phyloP scores from a whole-genome alignment of 2,888 invertebrate species.

The Archips xylosteana region DNA sequence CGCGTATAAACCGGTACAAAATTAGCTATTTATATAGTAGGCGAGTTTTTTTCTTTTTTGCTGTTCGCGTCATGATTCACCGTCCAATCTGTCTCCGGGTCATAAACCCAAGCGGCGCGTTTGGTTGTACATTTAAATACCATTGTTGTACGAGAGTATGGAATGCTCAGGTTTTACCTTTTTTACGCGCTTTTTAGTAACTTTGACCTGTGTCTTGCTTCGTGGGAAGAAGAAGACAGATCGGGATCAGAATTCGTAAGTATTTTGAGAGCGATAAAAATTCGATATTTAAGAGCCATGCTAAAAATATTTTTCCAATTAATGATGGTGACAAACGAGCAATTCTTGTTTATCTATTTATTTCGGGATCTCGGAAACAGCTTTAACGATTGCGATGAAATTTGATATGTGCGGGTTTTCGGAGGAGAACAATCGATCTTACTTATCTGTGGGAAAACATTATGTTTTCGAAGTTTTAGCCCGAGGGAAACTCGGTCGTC shows the following conservation, averaged over 20 bases:
- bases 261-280: too few relatives aligned
- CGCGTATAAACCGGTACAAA: constrained; percentile 36
- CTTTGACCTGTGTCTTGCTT: background rate
- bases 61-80: constrained; percentile 35
- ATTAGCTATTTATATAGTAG: constrained; percentile 32
- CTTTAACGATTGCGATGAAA: too few relatives aligned
- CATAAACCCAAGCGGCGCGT: constrained; percentile 60
- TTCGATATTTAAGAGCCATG: too few relatives aligned
- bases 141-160: constrained; percentile 43
- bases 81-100: constrained; percentile 67
- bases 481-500: too few relatives aligned
- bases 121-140: constrained; percentile 43
- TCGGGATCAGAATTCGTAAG: background rate
- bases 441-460: too few relatives aligned
- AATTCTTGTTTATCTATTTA: too few relatives aligned
- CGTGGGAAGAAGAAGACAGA: background rate
- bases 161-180: constrained; percentile 37
- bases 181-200: constrained; percentile 18
- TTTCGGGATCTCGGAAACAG: too few relatives aligned
- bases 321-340: too few relatives aligned
- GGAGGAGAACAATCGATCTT: too few relatives aligned
- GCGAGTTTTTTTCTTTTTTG: constrained; percentile 27
- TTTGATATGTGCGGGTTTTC: too few relatives aligned
- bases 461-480: too few relatives aligned
- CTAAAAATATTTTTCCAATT: too few relatives aligned